These are phyloP conservation scores for Chalcis sispes DNA, from an alignment of 2,888 invertebrate species.

Conservation along the genomic window DNA sequence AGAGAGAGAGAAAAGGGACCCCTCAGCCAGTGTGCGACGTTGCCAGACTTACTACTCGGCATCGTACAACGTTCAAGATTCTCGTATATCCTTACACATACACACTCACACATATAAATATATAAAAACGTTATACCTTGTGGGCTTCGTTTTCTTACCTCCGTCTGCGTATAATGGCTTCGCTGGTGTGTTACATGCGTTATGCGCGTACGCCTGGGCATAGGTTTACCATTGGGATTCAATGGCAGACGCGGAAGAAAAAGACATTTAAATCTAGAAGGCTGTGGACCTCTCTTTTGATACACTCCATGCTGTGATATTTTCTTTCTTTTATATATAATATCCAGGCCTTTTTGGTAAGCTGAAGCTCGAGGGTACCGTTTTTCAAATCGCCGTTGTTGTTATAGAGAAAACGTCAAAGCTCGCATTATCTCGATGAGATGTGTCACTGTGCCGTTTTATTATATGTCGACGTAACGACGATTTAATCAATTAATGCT, in stretches of 20 bases:
- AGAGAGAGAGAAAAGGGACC: slow-evolving; percentile 31
- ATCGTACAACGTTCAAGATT: slow-evolving; percentile 59
- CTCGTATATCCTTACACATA: background rate
- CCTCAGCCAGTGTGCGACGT: slow-evolving; percentile 55
- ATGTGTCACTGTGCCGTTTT: slow-evolving; percentile 35
- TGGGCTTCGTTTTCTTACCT: too few relatives aligned
- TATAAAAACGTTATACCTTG: too few relatives aligned
- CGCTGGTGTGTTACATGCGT: too few relatives aligned
- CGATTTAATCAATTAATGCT: slow-evolving; percentile 54
- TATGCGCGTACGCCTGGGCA: too few relatives aligned
- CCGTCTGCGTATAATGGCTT: slow-evolving; percentile 20
- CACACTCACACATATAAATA: background rate
- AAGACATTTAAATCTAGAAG: slow-evolving; percentile 59
- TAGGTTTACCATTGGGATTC: too few relatives aligned
- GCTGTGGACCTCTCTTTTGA: background rate
- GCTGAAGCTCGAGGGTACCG: slow-evolving; percentile 23
- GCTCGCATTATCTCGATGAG: slow-evolving; percentile 37
- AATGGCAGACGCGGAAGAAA: slow-evolving; percentile 57
- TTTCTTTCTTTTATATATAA: slow-evolving; percentile 22
- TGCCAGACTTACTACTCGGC: slow-evolving; percentile 56
- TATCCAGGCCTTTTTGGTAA: slow-evolving; percentile 8
- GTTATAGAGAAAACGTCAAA: slow-evolving; percentile 52
- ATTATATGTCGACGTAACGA: slow-evolving; percentile 52
- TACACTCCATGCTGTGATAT: background rate
- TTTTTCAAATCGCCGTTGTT: slow-evolving; percentile 30